These are phyloP conservation scores for Lasiurus borealis DNA, from an alignment of 2,113 vertebrate genomes.

Conservation along the genomic window DNA sequence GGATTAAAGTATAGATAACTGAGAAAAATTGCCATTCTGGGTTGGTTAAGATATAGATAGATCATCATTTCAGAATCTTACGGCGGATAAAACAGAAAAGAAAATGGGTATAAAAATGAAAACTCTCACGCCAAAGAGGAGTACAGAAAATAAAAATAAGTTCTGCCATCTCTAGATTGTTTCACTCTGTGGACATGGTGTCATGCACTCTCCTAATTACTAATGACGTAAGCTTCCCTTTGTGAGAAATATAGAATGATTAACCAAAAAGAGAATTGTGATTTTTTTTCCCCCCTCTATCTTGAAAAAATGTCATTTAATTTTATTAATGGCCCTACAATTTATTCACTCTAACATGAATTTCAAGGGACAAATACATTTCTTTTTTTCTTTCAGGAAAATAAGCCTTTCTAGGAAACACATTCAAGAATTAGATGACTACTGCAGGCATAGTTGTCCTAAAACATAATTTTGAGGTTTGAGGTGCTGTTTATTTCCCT, in stretches of 20 bases:
- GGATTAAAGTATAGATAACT: background rate
- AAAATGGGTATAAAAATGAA: background rate
- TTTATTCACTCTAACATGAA: slow-evolving; percentile 34
- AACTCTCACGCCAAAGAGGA: background rate
- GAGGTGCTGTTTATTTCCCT: background rate
- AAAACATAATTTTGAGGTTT: slow-evolving; percentile 8
- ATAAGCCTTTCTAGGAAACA: slow-evolving; percentile 15
- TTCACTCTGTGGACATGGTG: background rate
- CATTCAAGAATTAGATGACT: background rate
- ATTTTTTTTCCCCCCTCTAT: background rate
- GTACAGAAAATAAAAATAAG: slow-evolving; percentile 4
- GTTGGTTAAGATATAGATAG: background rate
- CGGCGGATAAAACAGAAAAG: background rate
- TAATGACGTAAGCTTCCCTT: background rate
- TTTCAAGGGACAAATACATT: slow-evolving; percentile 13
- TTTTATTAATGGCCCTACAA: background rate
- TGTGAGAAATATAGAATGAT: background rate
- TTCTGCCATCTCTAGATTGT: background rate
- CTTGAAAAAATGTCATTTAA: background rate
- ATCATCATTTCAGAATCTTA: slow-evolving; percentile 55
- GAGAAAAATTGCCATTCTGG: background rate
- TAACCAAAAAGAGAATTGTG: background rate
- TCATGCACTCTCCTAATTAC: background rate
- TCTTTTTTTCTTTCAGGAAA: slow-evolving; percentile 34
- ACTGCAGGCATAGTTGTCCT: background rate